These are phyloP conservation scores for Henricia sp. DNA, from an alignment of 53 echinoderm and acorn worm species.

Conservation along the genomic window DNA sequence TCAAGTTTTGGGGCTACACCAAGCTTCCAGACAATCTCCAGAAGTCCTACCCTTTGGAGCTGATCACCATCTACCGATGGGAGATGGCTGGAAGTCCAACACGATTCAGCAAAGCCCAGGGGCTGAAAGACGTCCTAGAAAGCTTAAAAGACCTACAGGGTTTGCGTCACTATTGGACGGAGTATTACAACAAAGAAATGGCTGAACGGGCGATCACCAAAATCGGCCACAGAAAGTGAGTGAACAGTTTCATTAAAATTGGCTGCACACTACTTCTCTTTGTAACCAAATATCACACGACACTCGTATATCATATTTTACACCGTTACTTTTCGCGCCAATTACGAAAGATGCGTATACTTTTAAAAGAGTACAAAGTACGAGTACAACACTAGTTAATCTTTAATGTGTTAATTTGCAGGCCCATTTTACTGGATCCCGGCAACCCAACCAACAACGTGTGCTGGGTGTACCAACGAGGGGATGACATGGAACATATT, in stretches of 20 bases:
- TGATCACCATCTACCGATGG: constrained; percentile 61
- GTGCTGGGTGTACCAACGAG: not conserved
- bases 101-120: constrained; percentile 27
- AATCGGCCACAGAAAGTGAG: not conserved
- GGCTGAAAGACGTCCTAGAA: constrained; percentile 46
- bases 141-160: not conserved
- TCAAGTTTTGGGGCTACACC: constrained; percentile 56
- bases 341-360: not conserved
- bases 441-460: constrained; percentile 60
- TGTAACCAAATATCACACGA: no score
- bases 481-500: not conserved
- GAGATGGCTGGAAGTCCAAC: constrained; percentile 30
- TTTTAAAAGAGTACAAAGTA: not conserved
- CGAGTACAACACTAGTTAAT: no score
- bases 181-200: not conserved
- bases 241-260: no score
- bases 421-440: constrained; percentile 49
- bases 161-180: constrained; percentile 14
- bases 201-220: not conserved
- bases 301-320: no score
- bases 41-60: constrained; percentile 53
- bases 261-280: no score
- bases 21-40: not conserved
- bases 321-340: not conserved
- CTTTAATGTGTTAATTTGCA: not conserved